phyloP scores from a whole-genome alignment of 2,888 invertebrate species.

The Melitaea athalia region DNA sequence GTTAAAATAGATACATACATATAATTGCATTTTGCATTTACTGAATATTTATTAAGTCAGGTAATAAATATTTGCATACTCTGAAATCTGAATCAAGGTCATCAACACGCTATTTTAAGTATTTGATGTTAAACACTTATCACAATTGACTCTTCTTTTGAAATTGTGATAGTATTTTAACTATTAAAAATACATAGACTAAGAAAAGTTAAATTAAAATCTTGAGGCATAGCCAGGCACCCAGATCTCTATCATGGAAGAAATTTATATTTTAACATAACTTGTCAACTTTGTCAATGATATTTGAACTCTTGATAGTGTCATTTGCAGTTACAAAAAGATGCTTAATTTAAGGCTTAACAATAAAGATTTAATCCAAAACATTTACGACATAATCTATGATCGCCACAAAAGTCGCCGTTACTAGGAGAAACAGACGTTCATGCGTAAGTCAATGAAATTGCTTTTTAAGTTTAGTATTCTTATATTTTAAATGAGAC shows the following conservation, averaged over 20 bases:
- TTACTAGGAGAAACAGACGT: too few relatives aligned
- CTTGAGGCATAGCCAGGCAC: constrained; percentile 2
- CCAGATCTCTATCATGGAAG: background rate
- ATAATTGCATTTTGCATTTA: background rate
- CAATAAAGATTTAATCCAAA: too few relatives aligned
- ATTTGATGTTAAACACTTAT: background rate
- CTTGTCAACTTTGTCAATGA: too few relatives aligned
- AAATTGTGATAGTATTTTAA: background rate
- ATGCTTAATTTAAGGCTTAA: too few relatives aligned
- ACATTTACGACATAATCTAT: too few relatives aligned
- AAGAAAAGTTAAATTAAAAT: background rate
- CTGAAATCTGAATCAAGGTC: background rate
- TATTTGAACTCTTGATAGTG: too few relatives aligned
- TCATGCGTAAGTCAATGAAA: too few relatives aligned
- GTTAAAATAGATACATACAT: too few relatives aligned
- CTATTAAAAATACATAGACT: background rate
- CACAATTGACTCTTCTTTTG: background rate
- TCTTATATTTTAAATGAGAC: too few relatives aligned
- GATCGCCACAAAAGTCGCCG: too few relatives aligned
- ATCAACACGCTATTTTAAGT: background rate
- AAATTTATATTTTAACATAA: background rate
- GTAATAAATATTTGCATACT: background rate
- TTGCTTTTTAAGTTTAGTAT: too few relatives aligned
- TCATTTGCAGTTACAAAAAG: too few relatives aligned
- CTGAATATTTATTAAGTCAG: background rate